Conservation (phyloP, 1,140 invertebrate species). For the Aphis gossypii region DNA sequence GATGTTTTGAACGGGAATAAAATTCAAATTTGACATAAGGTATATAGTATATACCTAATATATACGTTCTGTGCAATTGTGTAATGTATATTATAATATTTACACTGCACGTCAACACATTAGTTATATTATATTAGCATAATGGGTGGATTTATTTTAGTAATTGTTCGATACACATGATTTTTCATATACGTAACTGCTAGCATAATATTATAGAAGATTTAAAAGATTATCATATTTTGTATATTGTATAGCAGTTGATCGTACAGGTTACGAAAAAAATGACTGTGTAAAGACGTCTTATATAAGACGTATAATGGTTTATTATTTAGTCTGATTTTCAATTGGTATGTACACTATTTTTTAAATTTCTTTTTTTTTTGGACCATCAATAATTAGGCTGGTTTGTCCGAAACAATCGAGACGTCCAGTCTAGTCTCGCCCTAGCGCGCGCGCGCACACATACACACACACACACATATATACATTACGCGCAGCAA, state of each 20-base stretch:
- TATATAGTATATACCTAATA: too few species aligned
- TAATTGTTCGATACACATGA: not conserved
- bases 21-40: not conserved
- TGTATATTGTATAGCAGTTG: too few species aligned
- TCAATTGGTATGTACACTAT: not conserved
- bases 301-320: not conserved
- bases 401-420: not conserved
- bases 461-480: not conserved
- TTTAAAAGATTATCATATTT: too few species aligned
- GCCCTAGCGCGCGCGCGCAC: too few species aligned
- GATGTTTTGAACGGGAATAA: not conserved
- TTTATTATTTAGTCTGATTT: not conserved
- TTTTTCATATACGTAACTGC: not conserved
- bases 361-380: not conserved
- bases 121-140: not conserved
- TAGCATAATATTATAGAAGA: too few species aligned
- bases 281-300: not conserved
- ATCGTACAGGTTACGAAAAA: not conserved
- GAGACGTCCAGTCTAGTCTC: not conserved
- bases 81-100: not conserved
- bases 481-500: not conserved
- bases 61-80: not conserved
- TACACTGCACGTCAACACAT: not conserved
- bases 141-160: not conserved
- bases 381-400: not conserved